Conservation (phyloP, 2,888 invertebrate genomes). For the Pherbina coryleti region DNA sequence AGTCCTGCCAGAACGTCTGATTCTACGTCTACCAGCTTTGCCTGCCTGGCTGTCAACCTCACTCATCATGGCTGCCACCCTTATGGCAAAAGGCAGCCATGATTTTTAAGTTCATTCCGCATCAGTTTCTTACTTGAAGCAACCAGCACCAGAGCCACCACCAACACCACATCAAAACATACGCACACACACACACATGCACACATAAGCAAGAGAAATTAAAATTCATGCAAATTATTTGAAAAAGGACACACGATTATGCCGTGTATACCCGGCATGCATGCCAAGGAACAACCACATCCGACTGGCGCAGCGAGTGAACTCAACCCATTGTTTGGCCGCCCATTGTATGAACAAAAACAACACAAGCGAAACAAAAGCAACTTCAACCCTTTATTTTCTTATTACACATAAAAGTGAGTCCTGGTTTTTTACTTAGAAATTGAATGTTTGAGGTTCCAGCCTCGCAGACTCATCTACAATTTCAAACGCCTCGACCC, state of each 20-base stretch:
- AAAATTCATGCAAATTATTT: constrained; percentile 61
- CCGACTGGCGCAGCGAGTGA: not conserved
- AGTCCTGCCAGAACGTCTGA: not conserved
- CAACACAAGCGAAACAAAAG: not conserved
- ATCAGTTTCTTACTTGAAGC: constrained; percentile 56
- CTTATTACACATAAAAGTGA: not conserved
- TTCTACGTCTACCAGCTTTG: not conserved
- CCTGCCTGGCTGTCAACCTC: constrained; percentile 52
- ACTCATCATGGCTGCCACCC: constrained; percentile 45
- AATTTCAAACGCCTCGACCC: constrained; percentile 24
- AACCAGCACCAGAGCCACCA: constrained; percentile 21
- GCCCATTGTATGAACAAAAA: constrained; percentile 36
- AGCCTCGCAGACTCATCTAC: constrained; percentile 19
- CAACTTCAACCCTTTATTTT: constrained; percentile 9
- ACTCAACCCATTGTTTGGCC: not conserved
- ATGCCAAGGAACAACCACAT: constrained; percentile 6
- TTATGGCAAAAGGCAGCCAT: constrained; percentile 54
- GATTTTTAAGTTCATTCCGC: constrained; percentile 65
- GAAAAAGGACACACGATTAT: constrained; percentile 32
- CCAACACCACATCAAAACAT: constrained; percentile 39
- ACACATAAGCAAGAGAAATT: constrained; percentile 46
- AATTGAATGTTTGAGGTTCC: not conserved
- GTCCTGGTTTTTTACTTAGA: constrained; percentile 6
- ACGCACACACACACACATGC: constrained; percentile 53
- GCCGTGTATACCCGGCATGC: not conserved